phyloP scores from a whole-genome alignment of 2,888 invertebrate genomes.

The Apamea crenata region DNA sequence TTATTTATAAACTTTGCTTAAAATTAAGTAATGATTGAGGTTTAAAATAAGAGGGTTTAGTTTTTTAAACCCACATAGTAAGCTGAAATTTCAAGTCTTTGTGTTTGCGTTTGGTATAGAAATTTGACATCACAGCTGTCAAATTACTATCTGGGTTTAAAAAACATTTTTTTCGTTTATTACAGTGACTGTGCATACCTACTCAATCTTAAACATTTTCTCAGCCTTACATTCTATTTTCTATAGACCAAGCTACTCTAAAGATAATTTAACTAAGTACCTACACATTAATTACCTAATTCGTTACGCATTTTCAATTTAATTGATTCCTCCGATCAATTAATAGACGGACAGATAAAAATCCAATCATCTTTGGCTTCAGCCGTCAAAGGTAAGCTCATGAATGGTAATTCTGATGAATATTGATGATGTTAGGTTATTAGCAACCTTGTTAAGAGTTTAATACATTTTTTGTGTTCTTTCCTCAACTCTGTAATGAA shows the following conservation, averaged over 20 bases:
- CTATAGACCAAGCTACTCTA: too few species aligned
- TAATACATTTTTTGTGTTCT: slow-evolving; percentile 51
- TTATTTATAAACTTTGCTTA: neutral
- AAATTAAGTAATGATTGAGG: too few species aligned
- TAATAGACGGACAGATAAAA: slow-evolving; percentile 44
- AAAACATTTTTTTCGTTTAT: neutral
- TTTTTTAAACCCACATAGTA: too few species aligned
- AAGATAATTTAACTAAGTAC: slow-evolving; percentile 25
- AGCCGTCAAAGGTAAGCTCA: slow-evolving; percentile 46
- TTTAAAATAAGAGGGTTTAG: too few species aligned
- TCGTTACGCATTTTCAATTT: slow-evolving; percentile 25
- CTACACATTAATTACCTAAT: neutral
- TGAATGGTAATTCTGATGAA: slow-evolving; percentile 64
- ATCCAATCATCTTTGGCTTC: slow-evolving; percentile 51
- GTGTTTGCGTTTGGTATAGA: neutral
- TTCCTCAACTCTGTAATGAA: slow-evolving; percentile 41
- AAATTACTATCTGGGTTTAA: neutral
- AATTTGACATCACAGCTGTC: neutral
- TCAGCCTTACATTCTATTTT: neutral
- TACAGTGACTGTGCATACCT: too few species aligned
- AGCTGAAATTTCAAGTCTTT: too few species aligned
- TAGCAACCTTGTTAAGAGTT: slow-evolving; percentile 57
- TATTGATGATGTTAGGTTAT: slow-evolving; percentile 62
- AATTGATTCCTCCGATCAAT: slow-evolving; percentile 43
- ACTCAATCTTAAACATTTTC: neutral